Conservation (phyloP, 2,113 vertebrate species). For the Tyrannus savana region DNA sequence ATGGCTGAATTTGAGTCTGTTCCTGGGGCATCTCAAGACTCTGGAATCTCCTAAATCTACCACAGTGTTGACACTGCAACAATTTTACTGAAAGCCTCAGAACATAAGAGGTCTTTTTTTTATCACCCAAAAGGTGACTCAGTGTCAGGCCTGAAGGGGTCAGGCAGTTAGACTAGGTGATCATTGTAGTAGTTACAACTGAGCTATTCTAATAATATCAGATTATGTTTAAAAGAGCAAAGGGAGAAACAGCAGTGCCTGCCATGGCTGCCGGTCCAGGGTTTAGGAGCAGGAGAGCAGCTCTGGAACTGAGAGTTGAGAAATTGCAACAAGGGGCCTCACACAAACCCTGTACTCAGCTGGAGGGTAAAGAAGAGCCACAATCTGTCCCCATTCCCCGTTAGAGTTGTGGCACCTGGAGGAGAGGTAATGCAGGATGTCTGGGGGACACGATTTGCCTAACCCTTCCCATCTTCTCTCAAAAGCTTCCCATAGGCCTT, state of each 20-base stretch:
- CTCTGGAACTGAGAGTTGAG: not conserved
- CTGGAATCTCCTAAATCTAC: not conserved
- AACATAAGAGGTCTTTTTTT: not conserved
- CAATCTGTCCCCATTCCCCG: not conserved
- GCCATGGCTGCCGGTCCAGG: not conserved
- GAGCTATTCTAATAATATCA: not conserved
- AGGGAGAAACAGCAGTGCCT: accelerated
- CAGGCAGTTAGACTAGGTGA: not conserved
- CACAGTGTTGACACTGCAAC: not conserved
- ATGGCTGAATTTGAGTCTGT: not conserved
- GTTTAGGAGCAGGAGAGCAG: not conserved
- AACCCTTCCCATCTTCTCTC: not conserved
- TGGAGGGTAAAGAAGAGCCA: not conserved
- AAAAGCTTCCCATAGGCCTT: not conserved
- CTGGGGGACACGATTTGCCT: not conserved
- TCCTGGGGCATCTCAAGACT: not conserved
- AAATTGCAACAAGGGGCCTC: not conserved
- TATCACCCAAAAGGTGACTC: not conserved
- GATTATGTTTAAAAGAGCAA: not conserved
- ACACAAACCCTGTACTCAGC: not conserved
- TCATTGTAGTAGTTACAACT: not conserved
- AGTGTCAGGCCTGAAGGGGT: not conserved
- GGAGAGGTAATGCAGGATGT: accelerated
- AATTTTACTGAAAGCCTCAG: not conserved
- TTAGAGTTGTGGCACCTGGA: not conserved